Evolutionary conservation across 2,113 vertebrate genomes (phyloP), one percentile per base, ranked within the genome.

Genomic region (Meleagris gallopavo): DNA sequence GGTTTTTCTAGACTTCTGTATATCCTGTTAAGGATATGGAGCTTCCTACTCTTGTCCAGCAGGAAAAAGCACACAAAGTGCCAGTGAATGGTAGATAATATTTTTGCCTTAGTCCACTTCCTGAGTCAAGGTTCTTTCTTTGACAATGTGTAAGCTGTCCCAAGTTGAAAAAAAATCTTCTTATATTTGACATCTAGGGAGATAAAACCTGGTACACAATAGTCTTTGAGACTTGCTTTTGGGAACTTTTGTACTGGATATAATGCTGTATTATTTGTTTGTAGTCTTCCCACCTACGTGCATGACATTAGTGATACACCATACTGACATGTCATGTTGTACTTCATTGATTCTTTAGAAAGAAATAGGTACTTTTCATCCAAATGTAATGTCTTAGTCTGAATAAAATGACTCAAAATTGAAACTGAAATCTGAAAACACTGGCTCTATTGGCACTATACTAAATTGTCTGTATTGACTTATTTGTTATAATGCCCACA

Each of bases 381-480:
- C 55, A 46, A 77, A 50, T 55, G 7, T 14, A 20, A 17, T 25
- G 8, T 83, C 12, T 64, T 72, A 74, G 72, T 10, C 52, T 43
- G 60, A 66, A 77, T 16, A 73, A 76, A 83, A 36, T 41, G 32
- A 19, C 30, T 81, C 16, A 17, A n/a, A 29, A 45, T 60, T 88
- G 41, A 67, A 91, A 71, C 54, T 67, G 8, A 58, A 58, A 58
- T 20, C 30, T n/a, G 55, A 58, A 58, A 83, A 3, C 43, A n/a
- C 16, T 67, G 41, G 38, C 67, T 93, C 73, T 55, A 22, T 90
- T 91, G 88, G 73, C 69, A 46, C 45, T 66, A 50, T 45, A 9
- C 34, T 71, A n/a, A 46, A 74, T 75, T 81, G 67, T 87, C 62
- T 54, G n/a, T 90, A 73, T 89, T 83, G 95, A 81, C 83, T 48